phyloP scores from a whole-genome alignment of 2,888 invertebrate species.

The Agonopterix alstromeriana region DNA sequence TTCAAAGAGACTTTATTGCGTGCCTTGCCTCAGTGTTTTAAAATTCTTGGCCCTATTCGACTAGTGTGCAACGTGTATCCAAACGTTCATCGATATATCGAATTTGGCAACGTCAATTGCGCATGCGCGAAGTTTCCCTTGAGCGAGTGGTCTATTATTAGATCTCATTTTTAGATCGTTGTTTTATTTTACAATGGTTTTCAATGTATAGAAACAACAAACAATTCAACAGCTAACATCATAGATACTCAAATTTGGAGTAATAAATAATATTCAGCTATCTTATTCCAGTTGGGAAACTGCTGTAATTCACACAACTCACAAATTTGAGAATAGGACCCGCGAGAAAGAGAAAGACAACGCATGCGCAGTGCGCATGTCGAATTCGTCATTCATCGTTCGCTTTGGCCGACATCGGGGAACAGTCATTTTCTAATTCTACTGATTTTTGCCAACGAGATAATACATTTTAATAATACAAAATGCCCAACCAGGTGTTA shows the following conservation, averaged over 20 bases:
- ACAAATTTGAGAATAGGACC: slow-evolving; percentile 9
- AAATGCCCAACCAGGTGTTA: slow-evolving; percentile 86
- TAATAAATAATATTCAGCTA: no score
- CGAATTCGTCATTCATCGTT: slow-evolving; percentile 46
- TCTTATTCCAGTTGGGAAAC: no score
- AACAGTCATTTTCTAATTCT: slow-evolving; percentile 46
- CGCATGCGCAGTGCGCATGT: slow-evolving; percentile 44
- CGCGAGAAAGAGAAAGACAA: slow-evolving; percentile 16
- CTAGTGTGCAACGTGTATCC: no score
- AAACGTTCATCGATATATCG: no score
- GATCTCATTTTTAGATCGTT: neutral
- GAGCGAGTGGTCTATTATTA: neutral
- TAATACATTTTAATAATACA: slow-evolving; percentile 16
- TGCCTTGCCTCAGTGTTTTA: no score
- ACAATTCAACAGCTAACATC: no score
- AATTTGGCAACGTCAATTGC: neutral
- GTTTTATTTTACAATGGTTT: no score
- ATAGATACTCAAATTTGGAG: no score
- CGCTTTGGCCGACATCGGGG: slow-evolving; percentile 58
- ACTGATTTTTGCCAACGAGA: slow-evolving; percentile 44
- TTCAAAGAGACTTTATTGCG: no score
- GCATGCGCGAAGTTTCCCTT: neutral
- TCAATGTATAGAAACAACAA: no score
- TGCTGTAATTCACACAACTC: no score
- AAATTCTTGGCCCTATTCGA: no score